Evolutionary conservation across 2,797 vertebrate genomes (phyloP).

Genomic region (Discoglossus pictus): DNA sequence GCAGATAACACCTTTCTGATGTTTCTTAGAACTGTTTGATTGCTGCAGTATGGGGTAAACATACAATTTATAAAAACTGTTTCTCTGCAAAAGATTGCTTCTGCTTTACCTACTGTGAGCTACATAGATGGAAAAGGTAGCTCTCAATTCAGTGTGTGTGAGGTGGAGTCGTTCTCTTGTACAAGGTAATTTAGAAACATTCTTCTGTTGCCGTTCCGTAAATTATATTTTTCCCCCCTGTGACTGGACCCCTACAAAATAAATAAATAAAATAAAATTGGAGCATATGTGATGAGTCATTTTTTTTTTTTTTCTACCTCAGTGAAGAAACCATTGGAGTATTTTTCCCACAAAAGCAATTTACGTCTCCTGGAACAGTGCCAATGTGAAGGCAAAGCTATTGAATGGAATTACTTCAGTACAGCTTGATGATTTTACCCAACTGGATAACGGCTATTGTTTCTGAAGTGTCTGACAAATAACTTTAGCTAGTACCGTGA

Average conservation of each 20-base stretch:
- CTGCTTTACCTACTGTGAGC: constrained; percentile 11
- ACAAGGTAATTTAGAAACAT: constrained; percentile 51
- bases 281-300: not conserved
- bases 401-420: constrained; percentile 41
- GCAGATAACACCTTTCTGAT: constrained; percentile 27
- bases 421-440: constrained; percentile 45
- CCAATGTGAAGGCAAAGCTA: constrained; percentile 33
- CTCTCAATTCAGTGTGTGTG: not conserved
- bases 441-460: constrained; percentile 33
- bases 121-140: constrained; percentile 28
- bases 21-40: constrained; percentile 46
- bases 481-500: constrained; percentile 33
- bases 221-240: constrained; percentile 4
- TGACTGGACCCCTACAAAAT: not conserved
- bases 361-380: constrained; percentile 14
- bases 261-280: constrained; percentile 3
- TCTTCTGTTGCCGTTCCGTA: constrained; percentile 8
- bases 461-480: constrained; percentile 38
- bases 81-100: constrained; percentile 34
- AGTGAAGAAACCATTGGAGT: constrained; percentile 32
- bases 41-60: constrained; percentile 34
- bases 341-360: constrained; percentile 42
- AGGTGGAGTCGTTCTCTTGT: constrained; percentile 7
- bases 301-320: constrained; percentile 17
- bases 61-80: constrained; percentile 44